Evolutionary conservation across 2,113 vertebrate genomes (phyloP), one percentile per base, ranked within the genome.

Genomic region (Apaloderma vittatum): DNA sequence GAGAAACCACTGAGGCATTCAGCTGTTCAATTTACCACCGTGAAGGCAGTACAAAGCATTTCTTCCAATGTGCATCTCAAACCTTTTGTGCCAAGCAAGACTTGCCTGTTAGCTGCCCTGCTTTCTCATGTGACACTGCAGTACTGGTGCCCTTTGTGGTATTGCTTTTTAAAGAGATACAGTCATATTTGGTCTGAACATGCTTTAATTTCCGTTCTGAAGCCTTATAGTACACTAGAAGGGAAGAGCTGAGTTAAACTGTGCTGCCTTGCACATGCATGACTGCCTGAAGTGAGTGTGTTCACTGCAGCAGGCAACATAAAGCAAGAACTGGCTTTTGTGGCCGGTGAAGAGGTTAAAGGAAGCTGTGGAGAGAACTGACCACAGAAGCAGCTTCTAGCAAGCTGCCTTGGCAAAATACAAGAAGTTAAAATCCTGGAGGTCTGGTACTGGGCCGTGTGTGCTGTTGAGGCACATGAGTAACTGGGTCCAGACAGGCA

Each of bases 21-120:
- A 36, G 0, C 23, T 57, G 15, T 15, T 54, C 20, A 14, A 34
- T 65, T 78, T 52, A 15, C 19, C 36, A 19, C 75, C 0, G 0
- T 23, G 18, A 75, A 45, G 45, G 11, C 3, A 6, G 66, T 21
- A 54, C 17, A n/a, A 75, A 61, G 61, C 27, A 12, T 62, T 91
- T 57, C 34, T 43, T 72, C 63, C 1, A 2, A 52, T 11, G 19
- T 0, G 1, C 32, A 18, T 21, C 40, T 57, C 36, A 6, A 1
- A 5, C 57, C 30, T 54, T 76, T 49, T 11, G 40, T 62, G 36
- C 79, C 59, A 46, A 79, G 67, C 79, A 52, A 34, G 49, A 40
- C 27, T 26, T 27, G 15, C 23, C 20, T 4, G 0, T 40, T 12
- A 30, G 55, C 76, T 71, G 57, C 68, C 65, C 57, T 48, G 54